Base-by-base conservation (phyloP, 2,888 invertebrate genomes). In the Acronicta psi region DNA sequence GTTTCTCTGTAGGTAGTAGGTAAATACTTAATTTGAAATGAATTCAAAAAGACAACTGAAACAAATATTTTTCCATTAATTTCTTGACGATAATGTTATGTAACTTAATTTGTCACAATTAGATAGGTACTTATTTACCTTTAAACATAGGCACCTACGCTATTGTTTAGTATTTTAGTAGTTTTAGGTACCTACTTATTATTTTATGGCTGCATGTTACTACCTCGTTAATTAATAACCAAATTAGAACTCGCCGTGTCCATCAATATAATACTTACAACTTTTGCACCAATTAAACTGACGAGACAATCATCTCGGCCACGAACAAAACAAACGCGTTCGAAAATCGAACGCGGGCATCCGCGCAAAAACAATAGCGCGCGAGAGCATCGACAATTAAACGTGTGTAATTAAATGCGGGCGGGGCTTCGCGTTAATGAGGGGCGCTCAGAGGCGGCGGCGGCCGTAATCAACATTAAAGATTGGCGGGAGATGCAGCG, bases 401-500 rank as follows among this genome's bases (percentile, higher is more conserved):
- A 81, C 64, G 76, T 77, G 83, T 80, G 90, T 92, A 94, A 94
- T 94, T 94, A 94, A 92, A 92, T 87, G 87, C 80, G 92, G 94
- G 93, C 93, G 93, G 86, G 92, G 93, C 92, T 82, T 77, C 79
- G 91, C 90, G 91, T 88, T 94, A 94, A 94, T 94, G 93, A 94
- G 92, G 89, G 89, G 84, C 90, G 88, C 90, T 86, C 86, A 86
- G 87, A 91, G 92, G 93, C 91, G 93, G 92, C 91, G 86, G 91
- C 87, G 84, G 86, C 82, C 86, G 88, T 89, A 92, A 94, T 94
- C 92, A 94, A 91, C 94, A 94, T 94, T 93, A 93, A 94, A 94
- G 93, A 93, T 93, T 94, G 93, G 94, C 94, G 94, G 92, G 93
- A 94, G 94, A 93, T 93, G 93, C 88, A 85, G 83, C 84, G 82